Evolutionary conservation across 1,140 invertebrate genomes (phyloP).

Genomic region (Drosophila lacteicornis): DNA sequence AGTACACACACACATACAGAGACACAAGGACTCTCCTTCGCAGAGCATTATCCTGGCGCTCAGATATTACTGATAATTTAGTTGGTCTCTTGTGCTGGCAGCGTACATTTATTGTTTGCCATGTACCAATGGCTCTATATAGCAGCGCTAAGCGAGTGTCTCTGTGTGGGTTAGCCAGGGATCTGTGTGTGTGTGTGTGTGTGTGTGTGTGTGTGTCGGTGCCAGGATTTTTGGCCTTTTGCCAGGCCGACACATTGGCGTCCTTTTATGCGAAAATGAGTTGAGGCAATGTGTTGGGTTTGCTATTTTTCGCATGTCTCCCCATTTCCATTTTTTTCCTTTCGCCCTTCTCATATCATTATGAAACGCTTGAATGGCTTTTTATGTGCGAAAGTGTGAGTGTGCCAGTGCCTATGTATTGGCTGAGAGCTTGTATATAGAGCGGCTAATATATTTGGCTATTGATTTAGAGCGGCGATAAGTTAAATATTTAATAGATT

Average conservation of each 20-base stretch:
- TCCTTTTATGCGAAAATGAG: conserved; percentile 81
- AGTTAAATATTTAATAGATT: conserved; percentile 61
- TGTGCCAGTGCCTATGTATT: conserved; percentile 21
- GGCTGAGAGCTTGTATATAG: conserved; percentile 14
- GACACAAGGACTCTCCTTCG: conserved; percentile 10
- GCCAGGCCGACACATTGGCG: conserved; percentile 79
- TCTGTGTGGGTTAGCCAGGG: conserved; percentile 17
- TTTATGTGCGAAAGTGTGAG: conserved; percentile 46
- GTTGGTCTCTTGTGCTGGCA: conserved; percentile 76
- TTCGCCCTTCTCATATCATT: conserved; percentile 55
- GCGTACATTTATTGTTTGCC: conserved; percentile 70
- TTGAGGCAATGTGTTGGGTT: conserved; percentile 76
- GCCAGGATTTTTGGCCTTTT: conserved; percentile 75
- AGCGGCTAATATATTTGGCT: conserved; percentile 46
- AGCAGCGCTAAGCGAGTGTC: conserved; percentile 15
- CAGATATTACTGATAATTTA: conserved; percentile 82
- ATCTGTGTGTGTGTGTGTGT: conserved; percentile 19
- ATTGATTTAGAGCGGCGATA: conserved; percentile 64
- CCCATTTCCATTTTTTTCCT: conserved; percentile 37
- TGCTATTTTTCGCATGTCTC: conserved; percentile 57
- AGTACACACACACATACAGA: conserved; percentile 14
- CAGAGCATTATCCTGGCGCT: conserved; percentile 41
- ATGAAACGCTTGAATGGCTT: conserved; percentile 80
- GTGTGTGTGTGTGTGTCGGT: conserved; percentile 26
- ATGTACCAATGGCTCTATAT: conserved; percentile 65